Evolutionary conservation across 1,140 invertebrate species (phyloP).

Genomic region (Cryptotermes secundus): DNA sequence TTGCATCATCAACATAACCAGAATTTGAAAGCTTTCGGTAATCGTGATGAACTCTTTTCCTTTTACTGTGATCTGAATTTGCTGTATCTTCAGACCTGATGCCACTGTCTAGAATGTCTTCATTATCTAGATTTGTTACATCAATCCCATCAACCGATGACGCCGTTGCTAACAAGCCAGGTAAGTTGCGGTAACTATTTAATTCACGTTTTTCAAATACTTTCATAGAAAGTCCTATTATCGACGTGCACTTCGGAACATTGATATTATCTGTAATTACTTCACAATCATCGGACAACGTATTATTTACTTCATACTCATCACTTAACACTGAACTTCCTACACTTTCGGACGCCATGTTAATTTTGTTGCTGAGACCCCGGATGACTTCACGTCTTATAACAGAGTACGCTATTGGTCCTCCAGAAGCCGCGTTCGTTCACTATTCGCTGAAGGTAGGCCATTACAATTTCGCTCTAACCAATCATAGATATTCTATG

Average conservation of each 20-base stretch:
- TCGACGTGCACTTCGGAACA: conserved; percentile 34
- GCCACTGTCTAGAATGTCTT: conserved; percentile 9
- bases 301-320: conserved; percentile 52
- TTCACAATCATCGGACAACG: conserved; percentile 37
- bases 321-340: conserved; percentile 50
- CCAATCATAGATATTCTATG: conserved; percentile 15
- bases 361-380: conserved; percentile 41
- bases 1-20: conserved; percentile 39
- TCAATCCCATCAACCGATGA: conserved; percentile 31
- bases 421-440: conserved; percentile 30
- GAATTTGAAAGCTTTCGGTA: conserved; percentile 39
- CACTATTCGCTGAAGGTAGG: conserved; percentile 8
- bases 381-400: conserved; percentile 37
- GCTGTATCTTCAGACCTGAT: conserved; percentile 25
- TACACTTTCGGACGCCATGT: conserved; percentile 55
- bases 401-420: conserved; percentile 38
- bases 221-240: conserved; percentile 35
- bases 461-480: conserved; percentile 21
- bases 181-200: conserved; percentile 38
- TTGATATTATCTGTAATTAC: conserved; percentile 33
- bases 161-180: conserved; percentile 37
- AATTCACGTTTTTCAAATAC: conserved; percentile 36
- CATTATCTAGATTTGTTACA: conserved; percentile 26
- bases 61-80: conserved; percentile 34
- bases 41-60: conserved; percentile 39